Base-by-base conservation (phyloP, 2,113 vertebrate genomes). In the Zosterops pallidus region DNA sequence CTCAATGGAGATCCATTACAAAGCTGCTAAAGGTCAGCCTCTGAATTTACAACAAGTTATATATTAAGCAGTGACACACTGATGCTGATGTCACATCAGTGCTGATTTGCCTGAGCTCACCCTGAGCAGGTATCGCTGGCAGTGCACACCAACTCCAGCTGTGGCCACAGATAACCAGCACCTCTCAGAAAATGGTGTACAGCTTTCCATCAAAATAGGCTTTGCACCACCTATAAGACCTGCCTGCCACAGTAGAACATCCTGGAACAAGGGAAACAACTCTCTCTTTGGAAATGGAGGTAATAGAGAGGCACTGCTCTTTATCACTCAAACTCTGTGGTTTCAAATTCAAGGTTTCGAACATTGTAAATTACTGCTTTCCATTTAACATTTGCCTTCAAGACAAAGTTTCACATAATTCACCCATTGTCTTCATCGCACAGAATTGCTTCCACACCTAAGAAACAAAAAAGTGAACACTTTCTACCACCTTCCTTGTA, bases 11-110 rank as follows among this genome's bases (percentile, higher is more conserved):
- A 65, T 74, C n/a, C 29, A 81, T 93, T 68, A 78, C 39, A 68
- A 88, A 77, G 64, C 65, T 76, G 72, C 39, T 90, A 77, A 95
- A 95, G 67, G 78, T 85, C 78, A 94, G 74, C 37, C 46, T 92
- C 55, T 42, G 50, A 37, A 80, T 72, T 76, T 42, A 72, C 25
- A 88, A 26, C 2, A 80, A 75, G 49, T 8, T 47, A 25, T 25
- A 35, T 5, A 20, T 62, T 65, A 41, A 41, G 42, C 22, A 41
- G 18, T 5, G 39, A 37, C 75, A 69, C 59, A 37, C 0, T 0
- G 3, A 33, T 29, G 39, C 63, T 4, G 1, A 57, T 86, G 50
- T 70, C 1, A 0, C 39, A 52, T 39, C 37, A 9, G 33, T 10
- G 23, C 52, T 53, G 28, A 37, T 64, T 37, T 37, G 28, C 53